These are phyloP conservation scores for Aeoliscus strigatus DNA, from an alignment of 2,797 vertebrate genomes.

Conservation along the genomic window DNA sequence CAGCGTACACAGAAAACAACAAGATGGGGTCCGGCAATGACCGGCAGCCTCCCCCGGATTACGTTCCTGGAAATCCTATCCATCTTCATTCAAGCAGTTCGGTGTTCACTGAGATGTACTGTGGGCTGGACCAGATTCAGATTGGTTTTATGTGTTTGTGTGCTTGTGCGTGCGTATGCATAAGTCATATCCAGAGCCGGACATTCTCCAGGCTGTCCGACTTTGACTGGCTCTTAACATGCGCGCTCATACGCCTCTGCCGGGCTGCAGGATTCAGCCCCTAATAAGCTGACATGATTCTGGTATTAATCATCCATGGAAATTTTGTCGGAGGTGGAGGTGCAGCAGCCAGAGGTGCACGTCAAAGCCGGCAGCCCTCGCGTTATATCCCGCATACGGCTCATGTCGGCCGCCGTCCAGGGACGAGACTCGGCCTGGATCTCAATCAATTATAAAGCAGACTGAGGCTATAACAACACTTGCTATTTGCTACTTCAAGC, in stretches of 20 bases:
- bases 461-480: constrained; percentile 34
- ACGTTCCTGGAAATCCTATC: constrained; percentile 64
- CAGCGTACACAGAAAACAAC: constrained; percentile 44
- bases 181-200: constrained; percentile 33
- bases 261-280: constrained; percentile 36
- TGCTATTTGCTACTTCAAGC: constrained; percentile 55
- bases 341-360: constrained; percentile 17
- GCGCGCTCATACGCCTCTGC: constrained; percentile 31
- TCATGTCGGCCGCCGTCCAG: constrained; percentile 33
- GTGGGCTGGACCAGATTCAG: constrained; percentile 51
- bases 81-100: constrained; percentile 68
- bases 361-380: constrained; percentile 41
- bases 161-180: constrained; percentile 26
- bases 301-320: constrained; percentile 64
- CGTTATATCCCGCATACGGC: constrained; percentile 29
- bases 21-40: constrained; percentile 60
- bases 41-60: constrained; percentile 55
- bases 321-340: constrained; percentile 53
- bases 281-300: constrained; percentile 49
- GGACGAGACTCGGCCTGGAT: constrained; percentile 32
- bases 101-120: constrained; percentile 58
- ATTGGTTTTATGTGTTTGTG: constrained; percentile 49
- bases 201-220: constrained; percentile 4
- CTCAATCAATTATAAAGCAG: constrained; percentile 56
- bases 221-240: constrained; percentile 41